These are phyloP conservation scores for Characodon lateralis DNA, from an alignment of 2,797 vertebrate genomes.

Conservation along the genomic window DNA sequence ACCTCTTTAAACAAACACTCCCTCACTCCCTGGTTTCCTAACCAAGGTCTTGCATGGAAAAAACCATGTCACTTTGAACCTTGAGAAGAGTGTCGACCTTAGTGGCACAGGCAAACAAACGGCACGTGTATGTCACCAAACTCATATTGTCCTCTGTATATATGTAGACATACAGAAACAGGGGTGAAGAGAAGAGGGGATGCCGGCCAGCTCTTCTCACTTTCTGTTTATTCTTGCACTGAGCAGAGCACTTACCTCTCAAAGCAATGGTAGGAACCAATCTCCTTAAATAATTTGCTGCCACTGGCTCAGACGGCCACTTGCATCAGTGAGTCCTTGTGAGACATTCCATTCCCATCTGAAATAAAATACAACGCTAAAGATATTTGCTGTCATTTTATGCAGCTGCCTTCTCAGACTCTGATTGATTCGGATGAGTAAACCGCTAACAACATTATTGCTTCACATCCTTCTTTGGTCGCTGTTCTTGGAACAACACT, in stretches of 20 bases:
- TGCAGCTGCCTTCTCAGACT: conserved; percentile 23
- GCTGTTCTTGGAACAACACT: conserved; percentile 1
- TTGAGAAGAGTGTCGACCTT: conserved; percentile 10
- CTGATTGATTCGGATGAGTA: conserved; percentile 41
- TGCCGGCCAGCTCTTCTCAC: conserved; percentile 2
- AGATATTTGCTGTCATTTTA: conserved; percentile 45
- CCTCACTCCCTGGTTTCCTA: conserved; percentile 68
- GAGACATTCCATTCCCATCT: conserved; percentile 59
- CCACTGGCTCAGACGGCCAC: conserved; percentile 64
- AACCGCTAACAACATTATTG: conserved; percentile 18
- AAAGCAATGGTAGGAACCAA: conserved; percentile 63
- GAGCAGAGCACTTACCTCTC: conserved; percentile 46
- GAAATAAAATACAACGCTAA: conserved; percentile 43
- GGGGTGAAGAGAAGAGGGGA: background rate
- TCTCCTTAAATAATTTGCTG: conserved; percentile 72
- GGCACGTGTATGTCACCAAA: conserved; percentile 11
- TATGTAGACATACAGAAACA: conserved; percentile 6
- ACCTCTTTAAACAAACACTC: conserved; percentile 61
- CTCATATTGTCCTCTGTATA: conserved; percentile 11
- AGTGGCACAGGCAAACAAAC: conserved; percentile 14
- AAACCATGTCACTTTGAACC: conserved; percentile 48
- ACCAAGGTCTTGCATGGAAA: conserved; percentile 58
- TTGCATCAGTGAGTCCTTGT: conserved; percentile 62
- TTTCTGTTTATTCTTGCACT: conserved; percentile 58
- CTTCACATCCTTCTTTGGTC: conserved; percentile 20